These are phyloP conservation scores for Myiotriccus ornatus DNA, from an alignment of 2,797 vertebrate genomes.

Conservation along the genomic window DNA sequence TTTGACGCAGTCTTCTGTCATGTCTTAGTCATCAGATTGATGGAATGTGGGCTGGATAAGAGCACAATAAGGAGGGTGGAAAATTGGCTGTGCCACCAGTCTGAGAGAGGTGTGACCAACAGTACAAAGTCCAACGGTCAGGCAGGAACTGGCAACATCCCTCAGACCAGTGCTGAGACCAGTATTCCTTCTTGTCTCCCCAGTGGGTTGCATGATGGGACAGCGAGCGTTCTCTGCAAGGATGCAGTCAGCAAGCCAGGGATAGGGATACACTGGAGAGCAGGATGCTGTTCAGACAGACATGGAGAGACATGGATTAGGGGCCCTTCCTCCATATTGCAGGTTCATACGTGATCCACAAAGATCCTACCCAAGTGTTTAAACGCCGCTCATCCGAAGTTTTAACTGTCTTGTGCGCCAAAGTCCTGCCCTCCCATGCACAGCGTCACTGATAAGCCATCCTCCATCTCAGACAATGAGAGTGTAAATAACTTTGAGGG, in stretches of 20 bases:
- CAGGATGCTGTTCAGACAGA: background rate
- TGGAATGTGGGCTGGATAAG: background rate
- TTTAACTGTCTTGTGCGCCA: background rate
- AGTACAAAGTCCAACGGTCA: background rate
- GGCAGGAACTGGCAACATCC: background rate
- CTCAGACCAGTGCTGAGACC: background rate
- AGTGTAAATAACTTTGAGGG: background rate
- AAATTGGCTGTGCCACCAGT: background rate
- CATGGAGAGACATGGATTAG: background rate
- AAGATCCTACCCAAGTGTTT: background rate
- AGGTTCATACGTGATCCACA: background rate
- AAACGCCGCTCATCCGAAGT: background rate
- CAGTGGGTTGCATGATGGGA: accelerated
- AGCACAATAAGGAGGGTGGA: background rate
- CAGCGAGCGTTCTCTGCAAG: background rate
- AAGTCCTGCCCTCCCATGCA: background rate
- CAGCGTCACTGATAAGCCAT: background rate
- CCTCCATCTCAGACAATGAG: background rate
- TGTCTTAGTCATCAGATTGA: background rate
- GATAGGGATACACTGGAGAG: background rate
- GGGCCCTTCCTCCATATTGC: background rate
- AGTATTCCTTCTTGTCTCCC: background rate
- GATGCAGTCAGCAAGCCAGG: background rate
- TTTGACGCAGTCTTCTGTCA: background rate
- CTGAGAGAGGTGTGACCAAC: background rate